A percentile compares a stretch with the other conserved stretches of the same genome.
Conservation (phyloP, 53 echinoderm and acorn worm genomes). For the Astropecten irregularis region DNA sequence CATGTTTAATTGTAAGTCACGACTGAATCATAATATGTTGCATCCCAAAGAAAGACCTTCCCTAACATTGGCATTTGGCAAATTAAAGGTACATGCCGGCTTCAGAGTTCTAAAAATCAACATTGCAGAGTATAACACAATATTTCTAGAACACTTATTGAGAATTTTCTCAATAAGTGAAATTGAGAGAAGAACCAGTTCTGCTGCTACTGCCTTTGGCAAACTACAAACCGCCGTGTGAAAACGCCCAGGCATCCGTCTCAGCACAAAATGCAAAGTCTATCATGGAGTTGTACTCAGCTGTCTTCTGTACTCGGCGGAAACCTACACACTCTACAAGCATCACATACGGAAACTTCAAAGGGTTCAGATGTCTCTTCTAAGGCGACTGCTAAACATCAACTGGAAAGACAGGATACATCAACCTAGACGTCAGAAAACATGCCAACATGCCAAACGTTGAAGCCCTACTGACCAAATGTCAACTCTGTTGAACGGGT, state of each 20-base stretch:
- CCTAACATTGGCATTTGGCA: no score
- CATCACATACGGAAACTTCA: not conserved
- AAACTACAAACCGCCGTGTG: not conserved
- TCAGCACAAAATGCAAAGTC: slow-evolving; percentile 40
- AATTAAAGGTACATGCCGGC: no score
- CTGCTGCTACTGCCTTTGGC: not conserved
- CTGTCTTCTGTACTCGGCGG: slow-evolving; percentile 18
- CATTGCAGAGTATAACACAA: no score
- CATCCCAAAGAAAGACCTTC: no score
- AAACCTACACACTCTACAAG: slow-evolving; percentile 20
- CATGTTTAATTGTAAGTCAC: no score
- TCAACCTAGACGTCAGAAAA: not conserved
- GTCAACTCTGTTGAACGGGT: not conserved
- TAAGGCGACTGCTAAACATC: not conserved
- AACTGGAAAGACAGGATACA: not conserved
- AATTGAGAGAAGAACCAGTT: not conserved
- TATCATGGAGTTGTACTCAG: not conserved
- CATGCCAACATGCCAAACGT: not conserved
- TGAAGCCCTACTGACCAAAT: not conserved
- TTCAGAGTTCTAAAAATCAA: no score
- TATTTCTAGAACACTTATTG: no score
- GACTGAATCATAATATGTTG: no score
- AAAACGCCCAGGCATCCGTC: not conserved
- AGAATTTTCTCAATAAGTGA: no score
- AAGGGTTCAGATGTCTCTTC: not conserved